These are phyloP conservation scores for Trichomycterus rosablanca DNA, from an alignment of 2,113 vertebrate genomes.

Conservation along the genomic window DNA sequence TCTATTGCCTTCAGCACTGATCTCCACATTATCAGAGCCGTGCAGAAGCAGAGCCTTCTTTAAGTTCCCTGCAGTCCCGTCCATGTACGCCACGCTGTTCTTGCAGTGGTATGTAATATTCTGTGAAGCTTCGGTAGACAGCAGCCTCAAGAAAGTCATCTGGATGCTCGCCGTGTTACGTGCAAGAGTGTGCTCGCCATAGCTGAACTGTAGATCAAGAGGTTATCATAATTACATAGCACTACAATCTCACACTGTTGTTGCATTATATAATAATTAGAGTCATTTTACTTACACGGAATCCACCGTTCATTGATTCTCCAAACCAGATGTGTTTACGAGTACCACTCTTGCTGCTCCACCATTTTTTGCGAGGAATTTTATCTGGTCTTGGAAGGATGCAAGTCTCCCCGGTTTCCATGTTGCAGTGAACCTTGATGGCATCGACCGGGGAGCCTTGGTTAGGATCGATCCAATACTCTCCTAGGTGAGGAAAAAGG, in stretches of 20 bases:
- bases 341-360: conserved; percentile 85
- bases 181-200: conserved; percentile 78
- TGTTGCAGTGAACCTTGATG: conserved; percentile 97
- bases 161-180: conserved; percentile 81
- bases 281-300: conserved; percentile 90
- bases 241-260: too few relatives aligned
- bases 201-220: conserved; percentile 93
- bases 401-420: conserved; percentile 92
- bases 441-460: conserved; percentile 88
- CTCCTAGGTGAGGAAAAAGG: too few relatives aligned
- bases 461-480: conserved; percentile 98
- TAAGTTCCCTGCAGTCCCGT: conserved; percentile 83
- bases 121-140: conserved; percentile 90
- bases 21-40: conserved; percentile 94
- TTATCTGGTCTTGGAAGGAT: conserved; percentile 82
- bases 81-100: conserved; percentile 97
- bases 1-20: conserved; percentile 94
- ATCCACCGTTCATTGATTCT: conserved; percentile 90
- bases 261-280: too few relatives aligned
- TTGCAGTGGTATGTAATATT: conserved; percentile 98
- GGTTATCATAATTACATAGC: too few relatives aligned
- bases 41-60: conserved; percentile 91
- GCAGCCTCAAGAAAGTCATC: conserved; percentile 92
- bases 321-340: conserved; percentile 94
- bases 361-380: conserved; percentile 95